Conservation (phyloP, 1,140 invertebrate genomes). For the Drosophila rufa region DNA sequence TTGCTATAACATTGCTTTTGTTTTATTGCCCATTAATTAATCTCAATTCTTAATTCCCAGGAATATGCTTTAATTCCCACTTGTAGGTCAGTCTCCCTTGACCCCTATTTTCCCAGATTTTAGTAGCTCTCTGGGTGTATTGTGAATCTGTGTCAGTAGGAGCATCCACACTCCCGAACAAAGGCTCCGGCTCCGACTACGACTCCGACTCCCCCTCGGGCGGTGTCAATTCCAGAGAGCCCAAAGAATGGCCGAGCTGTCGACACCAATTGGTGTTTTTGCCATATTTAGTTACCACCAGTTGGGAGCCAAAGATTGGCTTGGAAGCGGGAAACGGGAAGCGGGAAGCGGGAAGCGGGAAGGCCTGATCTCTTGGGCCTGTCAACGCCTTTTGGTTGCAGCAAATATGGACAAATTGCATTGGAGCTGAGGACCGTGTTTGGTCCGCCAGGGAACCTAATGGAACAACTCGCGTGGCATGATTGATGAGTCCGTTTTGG, state of each 20-base stretch:
- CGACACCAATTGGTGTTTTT: slow-evolving; percentile 56
- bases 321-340: no score
- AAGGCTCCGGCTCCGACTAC: slow-evolving; percentile 3
- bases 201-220: slow-evolving; percentile 9
- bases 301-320: neutral
- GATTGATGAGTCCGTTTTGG: slow-evolving; percentile 32
- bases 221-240: slow-evolving; percentile 31
- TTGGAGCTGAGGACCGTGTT: slow-evolving; percentile 51
- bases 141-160: slow-evolving; percentile 51
- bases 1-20: neutral
- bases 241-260: slow-evolving; percentile 37
- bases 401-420: slow-evolving; percentile 77
- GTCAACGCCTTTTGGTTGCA: slow-evolving; percentile 19
- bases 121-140: slow-evolving; percentile 11
- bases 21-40: slow-evolving; percentile 1
- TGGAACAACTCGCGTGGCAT: slow-evolving; percentile 30
- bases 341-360: no score
- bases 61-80: neutral
- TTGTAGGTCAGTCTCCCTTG: slow-evolving; percentile 17
- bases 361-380: slow-evolving; percentile 3
- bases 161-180: slow-evolving; percentile 31
- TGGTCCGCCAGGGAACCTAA: slow-evolving; percentile 49
- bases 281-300: slow-evolving; percentile 73
- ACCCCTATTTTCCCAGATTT: slow-evolving; percentile 17
- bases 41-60: neutral